These are phyloP conservation scores for Mallotus villosus DNA, from an alignment of 2,797 vertebrate species.

Conservation along the genomic window DNA sequence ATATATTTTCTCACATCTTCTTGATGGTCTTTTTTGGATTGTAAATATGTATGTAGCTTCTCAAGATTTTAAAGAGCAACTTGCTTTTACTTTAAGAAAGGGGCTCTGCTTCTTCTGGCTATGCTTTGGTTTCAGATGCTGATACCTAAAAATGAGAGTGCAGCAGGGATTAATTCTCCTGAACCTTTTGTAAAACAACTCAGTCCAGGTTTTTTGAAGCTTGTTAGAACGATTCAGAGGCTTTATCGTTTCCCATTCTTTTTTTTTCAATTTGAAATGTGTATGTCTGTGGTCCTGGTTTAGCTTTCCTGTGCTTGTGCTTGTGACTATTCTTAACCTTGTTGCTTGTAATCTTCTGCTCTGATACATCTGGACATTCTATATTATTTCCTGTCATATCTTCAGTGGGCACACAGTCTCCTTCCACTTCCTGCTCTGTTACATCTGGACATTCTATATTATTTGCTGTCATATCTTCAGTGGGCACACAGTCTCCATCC, in stretches of 20 bases:
- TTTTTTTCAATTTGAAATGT: constrained; percentile 4
- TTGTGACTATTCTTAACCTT: too few species aligned
- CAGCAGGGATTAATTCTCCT: constrained; percentile 13
- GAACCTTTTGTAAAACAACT: background rate
- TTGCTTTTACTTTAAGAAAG: background rate
- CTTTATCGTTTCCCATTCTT: constrained; percentile 4
- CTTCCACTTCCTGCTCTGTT: background rate
- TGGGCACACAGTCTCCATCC: background rate
- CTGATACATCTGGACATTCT: too few species aligned
- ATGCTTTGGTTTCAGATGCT: background rate
- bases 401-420: too few species aligned
- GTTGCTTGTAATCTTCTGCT: too few species aligned
- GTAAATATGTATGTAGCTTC: constrained; percentile 2
- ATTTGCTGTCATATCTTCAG: background rate
- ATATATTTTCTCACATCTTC: background rate
- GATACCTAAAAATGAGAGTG: constrained; percentile 11
- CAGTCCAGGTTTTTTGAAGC: constrained; percentile 8
- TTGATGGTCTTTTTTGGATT: background rate
- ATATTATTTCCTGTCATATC: background rate
- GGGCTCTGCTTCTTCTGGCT: background rate
- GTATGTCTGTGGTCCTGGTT: constrained; percentile 4
- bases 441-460: background rate
- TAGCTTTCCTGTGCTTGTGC: background rate
- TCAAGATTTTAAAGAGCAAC: constrained; percentile 7
- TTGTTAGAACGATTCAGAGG: background rate